Evolutionary conservation across 2,113 vertebrate species (phyloP), one percentile per base, ranked within the genome.

Genomic region (Misgurnus mizolepis): DNA sequence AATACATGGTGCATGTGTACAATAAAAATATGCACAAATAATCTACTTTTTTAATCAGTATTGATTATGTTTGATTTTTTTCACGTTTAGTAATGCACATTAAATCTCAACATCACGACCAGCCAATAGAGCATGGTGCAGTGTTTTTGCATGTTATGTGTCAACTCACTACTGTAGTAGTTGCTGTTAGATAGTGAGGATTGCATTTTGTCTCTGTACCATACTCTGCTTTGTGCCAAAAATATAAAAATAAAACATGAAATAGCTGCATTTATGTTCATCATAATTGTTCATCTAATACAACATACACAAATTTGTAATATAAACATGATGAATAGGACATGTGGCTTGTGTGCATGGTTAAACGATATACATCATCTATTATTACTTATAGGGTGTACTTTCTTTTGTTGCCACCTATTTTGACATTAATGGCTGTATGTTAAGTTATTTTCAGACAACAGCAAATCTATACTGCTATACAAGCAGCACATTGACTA

Each of bases 181-280:
- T 56, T 56, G 50, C 34, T 56, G 15, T 58, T 58, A n/a, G 6
- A 8, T 58, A 58, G 55, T 18, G 6, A 58, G 17, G 5, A 4
- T 69, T 15, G 9, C 41, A 22, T n/a, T 17, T 4, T 47, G n/a
- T 50, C 49, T 27, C 27, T 60, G 70, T 60, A 73, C 17, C 55
- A 45, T 60, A 34, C 27, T 34, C 27, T 34, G 55, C 10, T 18
- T 73, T 15, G 55, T 73, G 56, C n/a, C 39, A 15, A 7, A 53
- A 50, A 50, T 34, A 34, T 34, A 40, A 58, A 60, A 74, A 74
- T 74, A 61, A 61, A 74, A 22, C 10, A 14, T 10, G 17, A n/a
- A 43, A 41, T 40, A 12, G 8, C 0, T 40, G 14, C 47, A 55
- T 55, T 70, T 10, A 10, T 68, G 15, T 55, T 55, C 27, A 34